These are phyloP conservation scores for Aplidium turbinatum DNA, from an alignment of 23 tunicate species.

Conservation along the genomic window DNA sequence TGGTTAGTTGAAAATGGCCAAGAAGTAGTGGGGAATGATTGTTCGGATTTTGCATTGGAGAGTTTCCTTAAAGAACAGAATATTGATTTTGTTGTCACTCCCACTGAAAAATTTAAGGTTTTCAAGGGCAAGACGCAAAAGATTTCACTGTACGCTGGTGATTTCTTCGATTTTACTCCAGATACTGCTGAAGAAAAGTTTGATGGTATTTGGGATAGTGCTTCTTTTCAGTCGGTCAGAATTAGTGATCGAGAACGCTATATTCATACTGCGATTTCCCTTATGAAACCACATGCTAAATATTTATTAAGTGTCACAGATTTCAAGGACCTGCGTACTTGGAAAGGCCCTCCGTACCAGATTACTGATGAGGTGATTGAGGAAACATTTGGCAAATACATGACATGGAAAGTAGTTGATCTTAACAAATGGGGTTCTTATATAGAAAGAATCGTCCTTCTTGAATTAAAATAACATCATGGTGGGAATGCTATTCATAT, in stretches of 20 bases:
- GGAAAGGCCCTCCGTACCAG: constrained; percentile 60
- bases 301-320: constrained; percentile 53
- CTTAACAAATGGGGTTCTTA: constrained; percentile 44
- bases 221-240: constrained; percentile 44
- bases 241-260: constrained; percentile 37
- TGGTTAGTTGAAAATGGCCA: constrained; percentile 59
- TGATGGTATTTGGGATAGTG: constrained; percentile 76
- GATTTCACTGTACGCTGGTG: constrained; percentile 54
- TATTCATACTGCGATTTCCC: constrained; percentile 7
- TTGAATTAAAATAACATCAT: constrained; percentile 23
- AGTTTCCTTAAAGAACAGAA: constrained; percentile 55
- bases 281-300: constrained; percentile 43
- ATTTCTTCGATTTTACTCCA: constrained; percentile 47
- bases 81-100: constrained; percentile 36
- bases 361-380: constrained; percentile 46
- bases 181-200: constrained; percentile 40
- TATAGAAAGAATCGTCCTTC: constrained; percentile 42
- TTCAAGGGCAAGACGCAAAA: constrained; percentile 39
- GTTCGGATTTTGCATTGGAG: constrained; percentile 61
- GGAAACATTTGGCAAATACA: constrained; percentile 40
- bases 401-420: constrained; percentile 53
- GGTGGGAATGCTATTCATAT: no score
- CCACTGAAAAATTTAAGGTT: constrained; percentile 10
- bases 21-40: constrained; percentile 67
- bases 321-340: constrained; percentile 53